Evolutionary conservation across 1,140 invertebrate genomes (phyloP).

Genomic region (Zaprionus ghesquierei): DNA sequence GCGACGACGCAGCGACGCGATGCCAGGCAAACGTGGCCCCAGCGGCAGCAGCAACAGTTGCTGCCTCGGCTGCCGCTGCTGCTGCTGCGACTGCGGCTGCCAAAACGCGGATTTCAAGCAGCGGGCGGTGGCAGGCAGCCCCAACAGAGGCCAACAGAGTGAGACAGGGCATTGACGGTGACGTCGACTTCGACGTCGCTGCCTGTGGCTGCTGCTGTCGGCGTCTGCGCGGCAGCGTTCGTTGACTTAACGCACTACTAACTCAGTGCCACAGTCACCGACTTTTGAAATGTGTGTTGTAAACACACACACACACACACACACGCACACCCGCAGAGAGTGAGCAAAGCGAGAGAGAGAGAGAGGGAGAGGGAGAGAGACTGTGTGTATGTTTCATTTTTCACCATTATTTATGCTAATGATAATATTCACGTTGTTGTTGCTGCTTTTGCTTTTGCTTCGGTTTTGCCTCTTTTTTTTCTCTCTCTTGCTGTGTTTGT

Average conservation of each 20-base stretch:
- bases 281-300: constrained; percentile 80
- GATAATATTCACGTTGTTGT: constrained; percentile 57
- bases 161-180: constrained; percentile 33
- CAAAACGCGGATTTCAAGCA: constrained; percentile 28
- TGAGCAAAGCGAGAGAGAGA: too few species aligned
- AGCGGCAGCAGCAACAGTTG: constrained; percentile 7
- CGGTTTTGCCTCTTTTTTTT: constrained; percentile 26
- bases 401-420: constrained; percentile 79
- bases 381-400: constrained; percentile 60
- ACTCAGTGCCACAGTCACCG: constrained; percentile 82
- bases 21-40: constrained; percentile 36
- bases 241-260: constrained; percentile 82
- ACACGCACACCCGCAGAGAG: constrained; percentile 5
- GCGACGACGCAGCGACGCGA: constrained; percentile 10
- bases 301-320: constrained; percentile 32
- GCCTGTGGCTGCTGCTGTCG: constrained; percentile 6
- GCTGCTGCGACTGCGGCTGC: constrained; percentile 7
- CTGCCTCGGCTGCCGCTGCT: constrained; percentile 2
- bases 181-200: constrained; percentile 8
- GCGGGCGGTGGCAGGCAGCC: constrained; percentile 21
- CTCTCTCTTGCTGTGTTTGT: constrained; percentile 16
- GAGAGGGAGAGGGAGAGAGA: too few species aligned
- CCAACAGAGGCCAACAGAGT: constrained; percentile 24
- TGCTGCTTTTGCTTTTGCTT: constrained; percentile 42
- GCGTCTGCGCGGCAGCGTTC: constrained; percentile 76